Conservation (phyloP, 2,113 vertebrate species). For the Oreochromis aureus region DNA sequence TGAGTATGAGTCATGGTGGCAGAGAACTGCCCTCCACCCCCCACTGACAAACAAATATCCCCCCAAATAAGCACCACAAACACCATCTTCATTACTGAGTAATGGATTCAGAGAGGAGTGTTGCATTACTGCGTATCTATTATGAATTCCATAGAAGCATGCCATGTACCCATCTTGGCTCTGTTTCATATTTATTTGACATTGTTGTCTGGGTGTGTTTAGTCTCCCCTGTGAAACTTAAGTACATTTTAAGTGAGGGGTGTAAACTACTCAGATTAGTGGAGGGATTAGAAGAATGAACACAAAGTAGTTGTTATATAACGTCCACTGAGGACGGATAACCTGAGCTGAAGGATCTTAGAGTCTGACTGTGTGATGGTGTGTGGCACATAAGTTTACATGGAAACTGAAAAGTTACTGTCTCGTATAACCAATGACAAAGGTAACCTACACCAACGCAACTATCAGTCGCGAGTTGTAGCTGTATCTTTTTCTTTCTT, state of each 20-base stretch:
- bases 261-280: not conserved
- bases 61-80: not conserved
- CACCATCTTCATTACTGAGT: constrained; percentile 24
- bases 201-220: not conserved
- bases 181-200: constrained; percentile 8
- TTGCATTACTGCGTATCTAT: constrained; percentile 31
- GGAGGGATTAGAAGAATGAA: not conserved
- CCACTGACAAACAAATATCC: not conserved
- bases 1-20: constrained; percentile 35
- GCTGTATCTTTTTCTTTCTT: not conserved
- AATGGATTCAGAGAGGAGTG: constrained; percentile 24
- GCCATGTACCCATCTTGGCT: not conserved
- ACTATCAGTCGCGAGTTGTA: not conserved
- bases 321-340: not conserved
- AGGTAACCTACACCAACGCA: not conserved
- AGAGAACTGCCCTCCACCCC: not conserved
- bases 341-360: not conserved
- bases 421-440: not conserved
- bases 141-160: constrained; percentile 21
- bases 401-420: not conserved
- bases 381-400: not conserved
- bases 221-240: not conserved
- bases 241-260: constrained; percentile 1
- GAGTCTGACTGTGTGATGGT: not conserved
- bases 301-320: constrained; percentile 1